Conservation (phyloP, 2,797 vertebrate species). For the Pteronotus mesoamericanus region DNA sequence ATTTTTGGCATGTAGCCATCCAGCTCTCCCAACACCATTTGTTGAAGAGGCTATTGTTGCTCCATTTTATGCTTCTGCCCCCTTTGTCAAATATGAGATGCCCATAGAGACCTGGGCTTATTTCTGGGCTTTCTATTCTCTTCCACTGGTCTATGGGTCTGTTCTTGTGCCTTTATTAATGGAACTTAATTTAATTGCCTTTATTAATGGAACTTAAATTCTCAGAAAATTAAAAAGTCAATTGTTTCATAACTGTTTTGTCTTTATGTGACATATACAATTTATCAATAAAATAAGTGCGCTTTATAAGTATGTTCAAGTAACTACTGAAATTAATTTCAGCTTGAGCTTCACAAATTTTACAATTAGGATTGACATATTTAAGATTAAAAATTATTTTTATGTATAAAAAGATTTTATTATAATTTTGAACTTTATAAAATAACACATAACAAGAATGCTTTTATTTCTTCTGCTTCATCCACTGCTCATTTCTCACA, state of each 20-base stretch:
- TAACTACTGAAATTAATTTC: not conserved
- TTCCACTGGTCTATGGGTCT: no score
- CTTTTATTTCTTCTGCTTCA: conserved; percentile 33
- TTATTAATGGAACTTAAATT: not conserved
- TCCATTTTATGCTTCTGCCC: no score
- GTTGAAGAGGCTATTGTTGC: no score
- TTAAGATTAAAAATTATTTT: conserved; percentile 65
- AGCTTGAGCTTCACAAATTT: conserved; percentile 32
- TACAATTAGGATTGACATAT: conserved; percentile 54
- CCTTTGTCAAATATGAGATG: no score
- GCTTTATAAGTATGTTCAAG: not conserved
- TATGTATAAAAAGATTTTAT: conserved; percentile 58
- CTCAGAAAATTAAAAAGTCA: not conserved
- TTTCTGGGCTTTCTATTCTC: no score
- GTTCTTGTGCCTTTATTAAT: no score
- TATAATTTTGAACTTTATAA: conserved; percentile 51
- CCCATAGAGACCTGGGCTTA: no score
- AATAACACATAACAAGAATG: conserved; percentile 8
- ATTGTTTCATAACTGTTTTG: not conserved
- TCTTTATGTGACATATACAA: not conserved
- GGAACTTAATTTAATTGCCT: not conserved
- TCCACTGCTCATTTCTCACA: conserved; percentile 11
- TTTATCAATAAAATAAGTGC: not conserved
- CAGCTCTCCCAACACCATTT: no score
- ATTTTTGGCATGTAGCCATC: no score